Conservation (phyloP, 2,888 invertebrate species). For the Orchesella flavescens region DNA sequence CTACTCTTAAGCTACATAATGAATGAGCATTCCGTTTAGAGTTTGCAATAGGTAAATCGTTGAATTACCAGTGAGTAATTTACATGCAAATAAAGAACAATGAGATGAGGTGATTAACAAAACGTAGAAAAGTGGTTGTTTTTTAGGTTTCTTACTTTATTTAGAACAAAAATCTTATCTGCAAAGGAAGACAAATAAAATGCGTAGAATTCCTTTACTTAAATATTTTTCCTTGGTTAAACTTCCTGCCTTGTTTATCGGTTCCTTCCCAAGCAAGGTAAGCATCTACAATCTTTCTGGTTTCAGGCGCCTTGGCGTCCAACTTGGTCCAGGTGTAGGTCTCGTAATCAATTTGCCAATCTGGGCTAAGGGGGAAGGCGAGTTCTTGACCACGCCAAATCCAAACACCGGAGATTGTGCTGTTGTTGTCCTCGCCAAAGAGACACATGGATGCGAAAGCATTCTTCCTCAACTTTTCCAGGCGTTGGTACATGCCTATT, state of each 20-base stretch:
- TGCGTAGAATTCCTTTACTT: conserved; percentile 80
- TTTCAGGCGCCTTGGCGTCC: conserved; percentile 85
- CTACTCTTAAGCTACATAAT: no score
- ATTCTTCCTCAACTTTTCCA: conserved; percentile 98
- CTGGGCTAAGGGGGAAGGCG: conserved; percentile 90
- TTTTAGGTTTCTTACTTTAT: conserved; percentile 6
- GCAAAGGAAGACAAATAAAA: conserved; percentile 52
- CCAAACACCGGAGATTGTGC: conserved; percentile 96
- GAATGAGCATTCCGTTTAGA: no score
- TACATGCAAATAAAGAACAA: no score
- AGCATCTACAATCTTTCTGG: conserved; percentile 89
- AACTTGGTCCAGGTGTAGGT: conserved; percentile 96
- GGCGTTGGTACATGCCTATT: conserved; percentile 95
- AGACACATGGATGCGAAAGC: conserved; percentile 95
- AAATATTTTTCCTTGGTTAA: conserved; percentile 99
- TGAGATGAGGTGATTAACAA: no score
- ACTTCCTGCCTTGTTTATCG: conserved; percentile 90
- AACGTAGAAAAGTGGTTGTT: no score
- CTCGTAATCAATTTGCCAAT: conserved; percentile 98
- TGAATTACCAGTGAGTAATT: no score
- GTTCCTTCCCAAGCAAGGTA: conserved; percentile 93
- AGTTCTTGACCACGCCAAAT: conserved; percentile 97
- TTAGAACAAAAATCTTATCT: conserved; percentile 47
- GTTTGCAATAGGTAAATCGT: no score
- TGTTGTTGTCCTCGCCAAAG: conserved; percentile 93